These are phyloP conservation scores for Oryctes rhinoceros DNA, from an alignment of 1,140 invertebrate species.

Conservation along the genomic window DNA sequence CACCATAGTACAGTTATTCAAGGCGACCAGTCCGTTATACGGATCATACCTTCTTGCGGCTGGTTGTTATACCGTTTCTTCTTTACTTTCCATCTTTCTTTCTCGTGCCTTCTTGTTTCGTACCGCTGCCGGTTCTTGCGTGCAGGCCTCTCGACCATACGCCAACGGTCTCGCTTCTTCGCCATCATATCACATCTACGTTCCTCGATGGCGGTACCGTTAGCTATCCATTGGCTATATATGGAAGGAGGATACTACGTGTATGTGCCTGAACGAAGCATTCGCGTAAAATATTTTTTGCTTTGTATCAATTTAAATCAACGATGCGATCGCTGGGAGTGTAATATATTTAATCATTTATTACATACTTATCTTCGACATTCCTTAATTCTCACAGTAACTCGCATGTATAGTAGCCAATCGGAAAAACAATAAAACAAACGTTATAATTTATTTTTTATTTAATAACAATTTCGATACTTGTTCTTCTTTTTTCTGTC, in stretches of 20 bases:
- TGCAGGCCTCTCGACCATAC: neutral
- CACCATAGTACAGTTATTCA: conserved; percentile 54
- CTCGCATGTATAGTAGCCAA: too few species aligned
- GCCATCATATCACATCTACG: conserved; percentile 23
- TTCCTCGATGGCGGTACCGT: conserved; percentile 22
- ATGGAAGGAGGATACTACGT: conserved; percentile 27
- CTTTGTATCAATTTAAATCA: neutral
- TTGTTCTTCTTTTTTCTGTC: too few species aligned
- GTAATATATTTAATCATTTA: conserved; percentile 8
- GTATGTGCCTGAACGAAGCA: conserved; percentile 10
- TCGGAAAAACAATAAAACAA: too few species aligned
- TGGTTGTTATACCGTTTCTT: conserved; percentile 40
- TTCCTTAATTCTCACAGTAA: neutral
- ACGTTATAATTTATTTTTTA: too few species aligned
- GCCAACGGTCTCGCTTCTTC: neutral
- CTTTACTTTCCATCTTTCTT: conserved; percentile 36
- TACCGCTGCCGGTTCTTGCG: neutral
- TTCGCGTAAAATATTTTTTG: conserved; percentile 22
- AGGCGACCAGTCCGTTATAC: conserved; percentile 49
- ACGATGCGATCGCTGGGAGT: neutral
- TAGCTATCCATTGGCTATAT: conserved; percentile 7
- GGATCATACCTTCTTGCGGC: conserved; percentile 43
- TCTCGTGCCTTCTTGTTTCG: conserved; percentile 7
- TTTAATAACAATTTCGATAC: too few species aligned
- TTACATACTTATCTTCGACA: neutral